Base-by-base conservation (phyloP, 1,140 invertebrate species). In the Drosophila nasuta region DNA sequence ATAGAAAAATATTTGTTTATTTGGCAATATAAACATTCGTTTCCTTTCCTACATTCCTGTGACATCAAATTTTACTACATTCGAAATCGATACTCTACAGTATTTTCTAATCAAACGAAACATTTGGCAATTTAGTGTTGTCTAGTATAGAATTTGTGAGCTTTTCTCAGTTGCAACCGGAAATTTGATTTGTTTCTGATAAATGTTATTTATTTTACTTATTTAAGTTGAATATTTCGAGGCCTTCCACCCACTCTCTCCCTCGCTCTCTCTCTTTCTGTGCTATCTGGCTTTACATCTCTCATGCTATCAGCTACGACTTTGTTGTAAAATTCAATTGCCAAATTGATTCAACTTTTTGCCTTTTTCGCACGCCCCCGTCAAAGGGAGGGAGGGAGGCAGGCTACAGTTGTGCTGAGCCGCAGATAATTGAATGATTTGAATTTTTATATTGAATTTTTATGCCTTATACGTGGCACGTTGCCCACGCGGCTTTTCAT, bases 351-450 rank as follows among this genome's bases (percentile, higher is more conserved):
- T 88, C 81, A 80, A 88, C 77, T 83, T 88, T 89, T 83, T 73
- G 70, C 77, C 69, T 74, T 70, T 48, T 78, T 80, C 75, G 35
- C 77, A 60, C 74, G 68, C 58, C 25, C 20, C 28, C 25, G 7
- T 33, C 30, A 33, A 33, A 6, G 30, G 30, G 30, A 25, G 20
- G 20, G 20, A 8, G 30, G 41, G 17, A 72, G 41, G 35, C 62
- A 64, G 56, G 35, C 35, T 43, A 43, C 43, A 66, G 6, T 46
- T 57, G 70, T 65, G 79, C 68, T 85, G 81, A 85, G 86, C 86
- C 86, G 63, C 85, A 88, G 86, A 89, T 89, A 89, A 89, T 89
- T 89, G 86, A 89, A 89, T 89, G 85, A 89, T 89, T 89, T 89
- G 85, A 89, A 89, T 89, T 89, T 89, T 90, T 89, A 85, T 89